phyloP scores from a whole-genome alignment of 2,797 vertebrate species.

The Rhyacichthys aspro region DNA sequence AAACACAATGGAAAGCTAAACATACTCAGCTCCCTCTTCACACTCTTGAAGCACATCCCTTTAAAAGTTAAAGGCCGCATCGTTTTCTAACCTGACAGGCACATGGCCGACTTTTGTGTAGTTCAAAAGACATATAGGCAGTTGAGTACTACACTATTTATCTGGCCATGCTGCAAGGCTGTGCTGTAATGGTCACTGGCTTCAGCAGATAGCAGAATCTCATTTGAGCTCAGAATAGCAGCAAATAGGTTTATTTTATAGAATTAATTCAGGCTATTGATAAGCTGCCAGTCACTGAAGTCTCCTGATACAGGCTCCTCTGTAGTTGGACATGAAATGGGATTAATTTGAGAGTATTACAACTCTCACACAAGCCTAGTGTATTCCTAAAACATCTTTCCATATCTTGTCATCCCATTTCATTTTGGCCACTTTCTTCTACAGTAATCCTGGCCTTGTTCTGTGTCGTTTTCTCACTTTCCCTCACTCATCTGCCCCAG shows the following conservation, averaged over 20 bases:
- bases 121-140: constrained; percentile 27
- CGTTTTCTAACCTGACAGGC: constrained; percentile 28
- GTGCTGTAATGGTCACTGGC: constrained; percentile 21
- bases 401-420: constrained; percentile 55
- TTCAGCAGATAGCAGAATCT: constrained; percentile 38
- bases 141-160: neutral
- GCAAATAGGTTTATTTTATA: constrained; percentile 42
- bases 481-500: constrained; percentile 56
- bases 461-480: constrained; percentile 47
- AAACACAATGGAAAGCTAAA: constrained; percentile 38
- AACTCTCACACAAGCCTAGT: constrained; percentile 24
- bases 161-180: constrained; percentile 11
- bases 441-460: constrained; percentile 49
- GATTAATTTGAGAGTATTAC: constrained; percentile 35
- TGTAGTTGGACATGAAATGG: constrained; percentile 25
- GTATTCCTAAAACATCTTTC: constrained; percentile 23
- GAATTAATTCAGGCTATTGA: constrained; percentile 49
- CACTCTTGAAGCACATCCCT: constrained; percentile 18
- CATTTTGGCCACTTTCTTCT: constrained; percentile 54
- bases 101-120: constrained; percentile 22
- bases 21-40: neutral
- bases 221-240: constrained; percentile 50
- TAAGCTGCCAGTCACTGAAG: constrained; percentile 38
- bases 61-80: constrained; percentile 41
- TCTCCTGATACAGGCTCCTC: constrained; percentile 34